A percentile compares a stretch with the other conserved stretches of the same genome.
Evolutionary conservation across 2,113 vertebrate genomes (phyloP).

Genomic region (Nibea albiflora): DNA sequence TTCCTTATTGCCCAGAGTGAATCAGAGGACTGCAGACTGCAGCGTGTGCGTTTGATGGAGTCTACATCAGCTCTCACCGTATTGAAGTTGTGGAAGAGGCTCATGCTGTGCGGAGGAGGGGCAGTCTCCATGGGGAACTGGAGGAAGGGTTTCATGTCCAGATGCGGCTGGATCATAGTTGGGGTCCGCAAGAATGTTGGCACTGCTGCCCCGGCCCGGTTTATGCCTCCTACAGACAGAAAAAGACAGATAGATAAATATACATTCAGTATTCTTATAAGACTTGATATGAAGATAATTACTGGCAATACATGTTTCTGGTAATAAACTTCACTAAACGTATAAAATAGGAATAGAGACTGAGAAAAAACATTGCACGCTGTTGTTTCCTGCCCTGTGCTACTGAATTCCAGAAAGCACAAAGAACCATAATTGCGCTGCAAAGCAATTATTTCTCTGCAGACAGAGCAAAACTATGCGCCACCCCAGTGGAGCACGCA

Average conservation of each 20-base stretch:
- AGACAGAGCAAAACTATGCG: constrained; percentile 40
- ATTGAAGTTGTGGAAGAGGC: constrained; percentile 87
- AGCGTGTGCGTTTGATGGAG: background rate
- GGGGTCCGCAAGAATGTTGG: constrained; percentile 86
- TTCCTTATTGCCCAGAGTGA: background rate
- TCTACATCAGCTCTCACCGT: constrained; percentile 74
- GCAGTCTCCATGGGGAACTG: constrained; percentile 85
- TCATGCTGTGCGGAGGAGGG: constrained; percentile 82
- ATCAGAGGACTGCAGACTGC: constrained; percentile 10
- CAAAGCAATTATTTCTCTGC: constrained; percentile 55
- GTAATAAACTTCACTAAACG: background rate
- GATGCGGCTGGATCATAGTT: constrained; percentile 83
- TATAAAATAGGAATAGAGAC: background rate
- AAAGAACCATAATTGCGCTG: constrained; percentile 50
- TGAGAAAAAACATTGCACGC: background rate
- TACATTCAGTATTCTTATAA: background rate
- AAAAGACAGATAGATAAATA: constrained; percentile 1
- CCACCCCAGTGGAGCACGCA: background rate
- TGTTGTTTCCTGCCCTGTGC: constrained; percentile 25
- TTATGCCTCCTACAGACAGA: constrained; percentile 82
- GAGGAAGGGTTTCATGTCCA: constrained; percentile 87
- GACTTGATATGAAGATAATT: background rate
- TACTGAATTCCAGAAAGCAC: constrained; percentile 41
- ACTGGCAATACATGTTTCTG: background rate
- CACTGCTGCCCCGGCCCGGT: constrained; percentile 81